Base-by-base conservation (phyloP, 2,797 vertebrate genomes). In the Myoxocephalus aenaeus region DNA sequence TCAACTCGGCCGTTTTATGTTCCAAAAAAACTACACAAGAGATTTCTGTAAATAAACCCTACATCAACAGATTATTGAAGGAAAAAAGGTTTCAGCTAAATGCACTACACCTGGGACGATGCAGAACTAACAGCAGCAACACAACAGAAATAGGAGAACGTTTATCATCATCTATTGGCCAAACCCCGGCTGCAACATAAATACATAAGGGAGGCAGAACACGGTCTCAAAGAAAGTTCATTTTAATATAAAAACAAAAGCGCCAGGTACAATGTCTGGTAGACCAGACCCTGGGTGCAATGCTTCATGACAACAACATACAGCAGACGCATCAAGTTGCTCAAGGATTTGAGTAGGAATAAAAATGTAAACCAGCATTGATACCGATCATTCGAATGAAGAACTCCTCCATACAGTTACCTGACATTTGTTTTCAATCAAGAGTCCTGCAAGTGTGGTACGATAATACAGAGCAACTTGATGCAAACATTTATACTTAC, bases 191-290 rank as follows among this genome's bases (percentile, higher is more conserved):
- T n/a, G 29, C 17, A 80, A 68, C 56, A 68, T 56, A 50, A 62
- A 72, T 12, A 79, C 1, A 53, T 2, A 20, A 34, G 8, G 17
- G 27, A 83, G 15, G n/a, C 38, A 29, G 5, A 72, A 25, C 10
- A 67, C 0, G n/a, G n/a, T n/a, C n/a, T 69, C 2, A 65, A 68
- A 80, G 20, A 51, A 63, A 53, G 0, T 1, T 0, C 0, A 22
- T 25, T 87, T 92, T 92, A 77, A 86, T 63, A 64, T 7, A 70
- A 82, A 82, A 76, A 62, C 1, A 54, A 82, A 95, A 96, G 96
- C 97, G 89, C 97, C 97, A 97, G 97, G 97, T 98, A 96, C 96
- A 96, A 94, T 97, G 96, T 97, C 97, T 96, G 96, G 88, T 57
- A 73, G 70, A 79, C 85, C 96, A 97, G 97, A 98, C 96, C 77